These are phyloP conservation scores for Corythoichthys haematopterus DNA, from an alignment of 2,113 vertebrate genomes.

Conservation along the genomic window DNA sequence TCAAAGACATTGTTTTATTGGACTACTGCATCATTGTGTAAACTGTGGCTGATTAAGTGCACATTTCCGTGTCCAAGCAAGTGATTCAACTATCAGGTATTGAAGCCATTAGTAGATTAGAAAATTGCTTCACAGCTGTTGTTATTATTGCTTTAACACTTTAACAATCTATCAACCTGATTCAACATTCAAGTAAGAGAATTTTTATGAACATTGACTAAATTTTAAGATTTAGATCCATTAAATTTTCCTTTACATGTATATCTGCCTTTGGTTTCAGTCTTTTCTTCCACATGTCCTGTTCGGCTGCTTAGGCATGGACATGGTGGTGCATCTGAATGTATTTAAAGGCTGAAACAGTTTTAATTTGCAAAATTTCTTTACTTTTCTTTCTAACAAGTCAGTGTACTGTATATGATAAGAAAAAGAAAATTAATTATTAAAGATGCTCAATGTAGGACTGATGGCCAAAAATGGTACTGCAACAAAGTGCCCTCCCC, in stretches of 20 bases:
- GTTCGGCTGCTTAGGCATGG: too few species aligned
- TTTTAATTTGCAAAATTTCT: too few species aligned
- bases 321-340: too few species aligned
- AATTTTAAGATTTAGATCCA: background rate
- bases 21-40: conserved; percentile 37
- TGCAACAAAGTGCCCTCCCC: too few species aligned
- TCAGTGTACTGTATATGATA: background rate
- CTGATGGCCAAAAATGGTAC: too few species aligned
- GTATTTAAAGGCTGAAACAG: too few species aligned
- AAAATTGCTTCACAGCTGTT: conserved; percentile 7
- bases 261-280: background rate
- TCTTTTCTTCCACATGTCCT: background rate
- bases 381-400: background rate
- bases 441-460: background rate
- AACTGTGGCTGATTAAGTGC: conserved; percentile 20
- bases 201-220: background rate
- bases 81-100: conserved; percentile 8
- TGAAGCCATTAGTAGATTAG: conserved; percentile 25
- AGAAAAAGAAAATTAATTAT: background rate
- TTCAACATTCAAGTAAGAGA: background rate
- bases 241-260: background rate
- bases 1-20: conserved; percentile 48
- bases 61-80: conserved; percentile 10
- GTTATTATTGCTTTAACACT: conserved; percentile 10
- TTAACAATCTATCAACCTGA: background rate